Base-by-base conservation (phyloP, 2,113 vertebrate species). In the Sclerurus mexicanus region DNA sequence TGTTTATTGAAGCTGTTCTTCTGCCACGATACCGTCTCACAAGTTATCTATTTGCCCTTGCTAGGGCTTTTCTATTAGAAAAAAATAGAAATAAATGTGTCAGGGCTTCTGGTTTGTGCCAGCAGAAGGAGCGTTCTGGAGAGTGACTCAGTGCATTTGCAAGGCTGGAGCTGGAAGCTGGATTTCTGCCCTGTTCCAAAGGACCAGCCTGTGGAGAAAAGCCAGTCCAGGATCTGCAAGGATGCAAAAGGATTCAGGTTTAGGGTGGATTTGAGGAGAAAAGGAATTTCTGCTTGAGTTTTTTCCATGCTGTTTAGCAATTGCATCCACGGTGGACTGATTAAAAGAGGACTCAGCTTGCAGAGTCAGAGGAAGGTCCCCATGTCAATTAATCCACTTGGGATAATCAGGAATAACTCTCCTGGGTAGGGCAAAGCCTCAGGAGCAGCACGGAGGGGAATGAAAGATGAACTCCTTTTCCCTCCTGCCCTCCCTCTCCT, bases 231-330 rank as follows among this genome's bases (percentile, higher is more conserved):
- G 7, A 55, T 68, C 58, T 25, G 17, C 13, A n/a, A 35, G 30
- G n/a, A 40, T 58, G 60, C 22, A 64, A 53, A 87, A 44, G 17
- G 58, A 64, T 33, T 17, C 33, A 58, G 18, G 7, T 47, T 77
- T 33, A 13, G 16, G 23, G 7, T 30, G 27, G n/a, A 50, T 30
- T 3, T 55, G 30, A 40, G 69, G 44, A 49, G 28, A 71, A 91
- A 72, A n/a, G 9, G 19, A 25, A 46, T 28, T 74, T 66, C 30
- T 33, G 12, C 13, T 25, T 17, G 15, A 4, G 3, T 10, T n/a
- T 27, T 2, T 1, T 1, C 7, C 37, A 25, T 4, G 10, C 2
- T 2, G 5, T 47, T 73, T 42, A 71, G 12, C 33, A 49, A 8
- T 35, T 62, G 7, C 20, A 64, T 30, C 42, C 47, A 39, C 15